Base-by-base conservation (phyloP, 2,888 invertebrate genomes). In the Mesopsocus fuscifrons region DNA sequence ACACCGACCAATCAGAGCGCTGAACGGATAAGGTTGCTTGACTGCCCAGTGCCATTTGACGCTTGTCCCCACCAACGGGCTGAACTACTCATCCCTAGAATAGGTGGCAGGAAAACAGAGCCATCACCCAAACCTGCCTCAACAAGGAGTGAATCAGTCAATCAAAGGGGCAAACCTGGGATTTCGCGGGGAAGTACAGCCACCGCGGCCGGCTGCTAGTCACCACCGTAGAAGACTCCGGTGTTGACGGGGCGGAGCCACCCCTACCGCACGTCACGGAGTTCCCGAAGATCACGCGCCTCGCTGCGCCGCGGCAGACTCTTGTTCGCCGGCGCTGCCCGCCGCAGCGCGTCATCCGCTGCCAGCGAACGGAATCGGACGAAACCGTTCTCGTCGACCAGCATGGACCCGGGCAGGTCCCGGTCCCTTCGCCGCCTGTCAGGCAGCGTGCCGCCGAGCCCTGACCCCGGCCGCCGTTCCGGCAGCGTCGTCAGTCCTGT, bases 321-420 rank as follows among this genome's bases (percentile, higher is more conserved):
- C 21, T 38, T 38, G 13, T 38, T 38, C 17, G 18, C 38, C n/a
- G 17, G 38, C 20, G 20, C 38, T n/a, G 20, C 17, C 5, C 38
- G 17, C 13, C 38, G 38, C 20, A 21, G n/a, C 17, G 17, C 21
- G 5, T 38, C 38, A 20, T 38, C 38, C 6, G 9, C 21, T 13
- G 20, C 18, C 51, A 83, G 64, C 13, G 79, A 76, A 48, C 84
- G 70, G 63, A 88, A 87, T 51, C 89, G 67, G 11, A 88, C 78
- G 60, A 88, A 85, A 3, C 88, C 87, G 55, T 87, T 82, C 56
- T 89, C 88, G 47, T 84, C 81, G n/a, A 87, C 84, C 48, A 88
- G 64, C 83, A 88, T 85, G 51, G 84, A 64, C n/a, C 52, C 47
- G 41, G 57, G 54, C 74, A 45, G 57, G 56, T 16, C 59, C 59